These are phyloP conservation scores for Tolypeutes matacus DNA, from an alignment of 2,797 vertebrate species.

Conservation along the genomic window DNA sequence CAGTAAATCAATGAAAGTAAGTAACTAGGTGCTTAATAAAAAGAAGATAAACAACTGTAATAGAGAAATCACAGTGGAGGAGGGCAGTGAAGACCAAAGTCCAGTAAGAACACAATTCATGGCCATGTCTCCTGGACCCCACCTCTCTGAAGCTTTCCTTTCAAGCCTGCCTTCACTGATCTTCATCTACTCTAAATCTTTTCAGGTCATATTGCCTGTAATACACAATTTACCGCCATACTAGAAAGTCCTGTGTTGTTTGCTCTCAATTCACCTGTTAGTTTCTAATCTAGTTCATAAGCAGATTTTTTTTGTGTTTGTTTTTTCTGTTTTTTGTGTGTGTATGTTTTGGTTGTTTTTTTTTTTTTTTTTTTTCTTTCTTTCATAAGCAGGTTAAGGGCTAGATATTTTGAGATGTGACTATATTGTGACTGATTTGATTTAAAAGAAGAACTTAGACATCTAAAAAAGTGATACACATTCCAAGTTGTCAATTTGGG, in stretches of 20 bases:
- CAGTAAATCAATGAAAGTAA: conserved; percentile 40
- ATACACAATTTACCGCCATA: background rate
- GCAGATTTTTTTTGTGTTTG: background rate
- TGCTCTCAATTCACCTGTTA: background rate
- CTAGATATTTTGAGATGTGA: conserved; percentile 58
- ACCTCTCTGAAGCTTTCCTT: background rate
- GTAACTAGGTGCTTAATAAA: background rate
- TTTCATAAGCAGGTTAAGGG: background rate
- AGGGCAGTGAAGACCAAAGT: conserved; percentile 30
- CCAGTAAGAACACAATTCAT: background rate
- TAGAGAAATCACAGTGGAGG: background rate
- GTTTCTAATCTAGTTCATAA: conserved; percentile 44
- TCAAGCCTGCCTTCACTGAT: background rate
- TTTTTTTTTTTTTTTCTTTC: too few relatives aligned
- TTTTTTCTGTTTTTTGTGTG: too few relatives aligned
- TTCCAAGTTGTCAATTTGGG: conserved; percentile 36
- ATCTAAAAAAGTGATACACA: conserved; percentile 44
- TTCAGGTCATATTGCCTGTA: background rate
- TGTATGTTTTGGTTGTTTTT: too few relatives aligned
- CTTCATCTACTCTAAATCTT: background rate
- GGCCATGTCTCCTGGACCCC: background rate
- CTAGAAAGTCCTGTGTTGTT: background rate
- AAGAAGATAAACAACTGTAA: background rate
- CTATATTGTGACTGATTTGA: conserved; percentile 31
- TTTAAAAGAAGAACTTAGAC: conserved; percentile 16